A percentile compares a stretch with the other conserved stretches of the same genome.
These are phyloP conservation scores for Pogonognathellus flavescens DNA, from an alignment of 1,140 invertebrate genomes.

Conservation along the genomic window DNA sequence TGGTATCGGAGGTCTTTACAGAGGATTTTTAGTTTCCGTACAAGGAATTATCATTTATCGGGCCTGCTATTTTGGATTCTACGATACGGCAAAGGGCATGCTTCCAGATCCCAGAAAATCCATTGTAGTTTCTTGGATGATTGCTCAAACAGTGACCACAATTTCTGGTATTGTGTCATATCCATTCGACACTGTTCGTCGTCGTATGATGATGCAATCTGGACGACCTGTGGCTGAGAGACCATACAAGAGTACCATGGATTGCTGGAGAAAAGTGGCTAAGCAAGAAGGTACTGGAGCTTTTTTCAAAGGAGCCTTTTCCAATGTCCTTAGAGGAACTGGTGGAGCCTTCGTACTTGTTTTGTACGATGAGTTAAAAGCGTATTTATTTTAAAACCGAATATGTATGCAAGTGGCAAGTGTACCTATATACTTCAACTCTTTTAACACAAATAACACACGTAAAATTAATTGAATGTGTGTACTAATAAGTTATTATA, in stretches of 20 bases:
- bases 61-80: constrained; percentile 94
- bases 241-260: constrained; percentile 80
- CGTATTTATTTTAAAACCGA: constrained; percentile 70
- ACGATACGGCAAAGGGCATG: constrained; percentile 91
- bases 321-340: constrained; percentile 83
- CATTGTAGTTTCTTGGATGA: constrained; percentile 83
- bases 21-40: constrained; percentile 91
- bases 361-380: constrained; percentile 84
- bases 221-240: constrained; percentile 77
- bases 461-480: background rate
- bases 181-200: constrained; percentile 90
- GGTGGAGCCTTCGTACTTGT: constrained; percentile 84
- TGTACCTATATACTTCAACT: background rate
- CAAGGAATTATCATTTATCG: constrained; percentile 90
- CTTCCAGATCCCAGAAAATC: constrained; percentile 86
- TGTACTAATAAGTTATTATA: too few relatives aligned
- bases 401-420: background rate
- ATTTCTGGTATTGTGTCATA: constrained; percentile 85
- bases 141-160: constrained; percentile 84
- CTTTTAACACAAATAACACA: background rate
- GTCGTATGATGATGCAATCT: constrained; percentile 93
- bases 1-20: constrained; percentile 85
- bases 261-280: constrained; percentile 81
- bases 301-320: constrained; percentile 88
- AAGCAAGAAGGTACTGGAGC: constrained; percentile 77